Percentiles rank a stretch among this genome's conserved stretches.
phyloP scores from a whole-genome alignment of 2,888 invertebrate genomes.

The Dichetophora obliterata region DNA sequence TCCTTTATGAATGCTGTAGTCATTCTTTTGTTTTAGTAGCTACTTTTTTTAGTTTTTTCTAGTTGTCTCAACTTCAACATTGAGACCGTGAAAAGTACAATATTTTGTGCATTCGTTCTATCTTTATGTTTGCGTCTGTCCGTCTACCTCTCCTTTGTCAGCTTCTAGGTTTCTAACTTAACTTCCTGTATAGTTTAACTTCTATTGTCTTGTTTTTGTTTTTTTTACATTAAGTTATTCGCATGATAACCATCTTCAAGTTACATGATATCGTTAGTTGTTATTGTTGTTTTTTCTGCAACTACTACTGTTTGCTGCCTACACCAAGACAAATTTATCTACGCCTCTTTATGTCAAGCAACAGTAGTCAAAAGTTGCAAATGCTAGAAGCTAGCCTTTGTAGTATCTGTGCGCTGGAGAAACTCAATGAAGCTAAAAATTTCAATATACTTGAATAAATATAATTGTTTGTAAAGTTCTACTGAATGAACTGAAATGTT shows the following conservation, averaged over 20 bases:
- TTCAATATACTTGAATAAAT: too few species aligned
- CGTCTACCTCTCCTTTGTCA: background rate
- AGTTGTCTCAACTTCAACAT: background rate
- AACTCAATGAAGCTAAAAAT: too few species aligned
- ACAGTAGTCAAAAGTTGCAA: too few species aligned
- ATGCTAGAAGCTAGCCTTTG: too few species aligned
- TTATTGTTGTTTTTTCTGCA: background rate
- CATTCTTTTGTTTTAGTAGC: too few species aligned
- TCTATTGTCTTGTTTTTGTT: background rate
- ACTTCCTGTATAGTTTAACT: slow-evolving; percentile 2
- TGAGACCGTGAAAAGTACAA: slow-evolving; percentile 1
- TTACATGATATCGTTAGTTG: background rate
- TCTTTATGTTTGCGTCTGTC: background rate
- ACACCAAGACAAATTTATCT: slow-evolving; percentile 12
- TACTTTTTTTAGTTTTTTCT: background rate
- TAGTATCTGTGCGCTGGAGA: too few species aligned
- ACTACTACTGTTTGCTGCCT: slow-evolving; percentile 1
- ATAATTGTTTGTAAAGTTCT: too few species aligned
- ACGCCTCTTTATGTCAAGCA: too few species aligned
- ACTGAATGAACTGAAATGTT: too few species aligned
- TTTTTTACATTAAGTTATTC: slow-evolving; percentile 26
- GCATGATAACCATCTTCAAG: slow-evolving; percentile 28
- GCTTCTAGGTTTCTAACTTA: background rate
- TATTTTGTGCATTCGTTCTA: background rate
- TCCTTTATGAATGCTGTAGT: too few species aligned